A percentile compares a stretch with the other conserved stretches of the same genome.
phyloP scores from a whole-genome alignment of 53 echinoderm and acorn worm species.

The Zoroaster sp. region DNA sequence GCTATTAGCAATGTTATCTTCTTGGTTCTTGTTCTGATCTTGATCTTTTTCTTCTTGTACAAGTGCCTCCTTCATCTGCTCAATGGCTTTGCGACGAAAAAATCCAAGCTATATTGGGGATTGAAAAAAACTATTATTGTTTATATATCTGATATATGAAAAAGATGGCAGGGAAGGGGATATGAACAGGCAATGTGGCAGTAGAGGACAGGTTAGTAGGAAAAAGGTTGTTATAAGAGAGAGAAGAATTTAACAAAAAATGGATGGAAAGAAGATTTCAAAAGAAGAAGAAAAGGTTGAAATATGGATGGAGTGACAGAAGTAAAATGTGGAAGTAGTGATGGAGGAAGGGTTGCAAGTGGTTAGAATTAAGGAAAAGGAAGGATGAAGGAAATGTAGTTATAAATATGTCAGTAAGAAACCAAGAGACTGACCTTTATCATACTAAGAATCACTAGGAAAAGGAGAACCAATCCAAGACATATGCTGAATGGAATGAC shows the following conservation, averaged over 20 bases:
- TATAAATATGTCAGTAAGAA: too few relatives aligned
- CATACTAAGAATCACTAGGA: conserved; percentile 52
- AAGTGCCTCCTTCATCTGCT: conserved; percentile 67
- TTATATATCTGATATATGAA: not conserved
- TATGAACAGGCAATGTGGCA: not conserved
- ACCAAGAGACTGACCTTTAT: too few relatives aligned
- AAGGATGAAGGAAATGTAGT: not conserved
- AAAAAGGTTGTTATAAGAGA: not conserved
- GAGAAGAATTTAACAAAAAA: too few relatives aligned
- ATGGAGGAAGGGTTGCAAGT: too few relatives aligned
- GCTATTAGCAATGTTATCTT: too few relatives aligned
- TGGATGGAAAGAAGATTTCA: not conserved
- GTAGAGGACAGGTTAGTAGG: not conserved
- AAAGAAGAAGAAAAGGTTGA: too few relatives aligned
- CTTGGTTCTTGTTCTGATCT: not conserved
- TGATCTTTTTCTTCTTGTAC: conserved; percentile 67
- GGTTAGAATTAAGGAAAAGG: not conserved
- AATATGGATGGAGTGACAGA: too few relatives aligned
- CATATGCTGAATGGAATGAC: conserved; percentile 60
- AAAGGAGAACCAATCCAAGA: conserved; percentile 48
- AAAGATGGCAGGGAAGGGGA: not conserved
- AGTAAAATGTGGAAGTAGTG: too few relatives aligned
- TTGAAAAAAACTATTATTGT: not conserved
- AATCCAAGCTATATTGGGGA: conserved; percentile 57
- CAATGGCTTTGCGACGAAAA: conserved; percentile 63